These are phyloP conservation scores for Oscheius sp. DNA, from an alignment of 2,888 invertebrate genomes.

Conservation along the genomic window DNA sequence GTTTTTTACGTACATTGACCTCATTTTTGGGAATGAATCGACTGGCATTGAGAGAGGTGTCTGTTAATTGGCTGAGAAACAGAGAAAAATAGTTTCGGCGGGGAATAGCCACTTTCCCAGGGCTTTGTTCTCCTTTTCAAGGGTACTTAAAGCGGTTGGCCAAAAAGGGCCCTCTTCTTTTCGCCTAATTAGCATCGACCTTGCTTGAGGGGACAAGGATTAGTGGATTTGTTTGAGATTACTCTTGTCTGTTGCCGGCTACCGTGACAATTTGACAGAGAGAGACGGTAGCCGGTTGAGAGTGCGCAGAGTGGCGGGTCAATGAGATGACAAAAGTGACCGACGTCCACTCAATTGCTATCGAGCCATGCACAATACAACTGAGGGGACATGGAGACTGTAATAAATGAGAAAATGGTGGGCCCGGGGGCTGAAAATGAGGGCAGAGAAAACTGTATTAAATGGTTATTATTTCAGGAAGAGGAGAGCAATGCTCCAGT, in stretches of 20 bases:
- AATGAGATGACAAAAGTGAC: slow-evolving; percentile 39
- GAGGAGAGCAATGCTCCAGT: slow-evolving; percentile 55
- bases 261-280: neutral
- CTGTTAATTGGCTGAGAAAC: neutral
- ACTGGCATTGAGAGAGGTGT: neutral
- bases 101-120: neutral
- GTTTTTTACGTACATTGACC: slow-evolving; percentile 33
- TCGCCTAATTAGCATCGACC: neutral
- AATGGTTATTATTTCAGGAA: slow-evolving; percentile 64
- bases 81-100: neutral
- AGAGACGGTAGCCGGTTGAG: slow-evolving; percentile 6
- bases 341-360: slow-evolving; percentile 2
- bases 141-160: neutral
- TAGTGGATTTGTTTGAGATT: slow-evolving; percentile 38
- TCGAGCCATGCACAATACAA: too few species aligned
- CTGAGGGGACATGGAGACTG: neutral
- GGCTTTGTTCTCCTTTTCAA: neutral
- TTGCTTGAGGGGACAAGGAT: neutral
- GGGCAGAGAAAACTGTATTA: neutral
- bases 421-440: neutral
- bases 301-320: slow-evolving; percentile 36
- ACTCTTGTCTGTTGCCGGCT: slow-evolving; percentile 33
- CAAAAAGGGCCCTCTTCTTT: too few species aligned
- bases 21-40: slow-evolving; percentile 8
- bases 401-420: neutral